phyloP scores from a whole-genome alignment of 1,140 invertebrate genomes.

The Venturia canescens region DNA sequence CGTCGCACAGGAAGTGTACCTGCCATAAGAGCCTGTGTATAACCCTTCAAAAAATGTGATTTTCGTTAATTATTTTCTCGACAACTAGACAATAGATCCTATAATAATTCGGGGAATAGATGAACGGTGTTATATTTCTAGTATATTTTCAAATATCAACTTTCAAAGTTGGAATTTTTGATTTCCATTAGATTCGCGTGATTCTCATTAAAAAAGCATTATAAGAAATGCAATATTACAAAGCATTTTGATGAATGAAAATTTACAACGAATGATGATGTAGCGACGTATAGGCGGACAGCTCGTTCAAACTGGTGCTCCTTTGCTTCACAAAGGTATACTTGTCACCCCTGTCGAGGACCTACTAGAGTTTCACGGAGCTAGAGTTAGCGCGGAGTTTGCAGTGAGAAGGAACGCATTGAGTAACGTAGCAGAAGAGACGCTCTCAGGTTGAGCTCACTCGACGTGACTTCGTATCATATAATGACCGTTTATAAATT shows the following conservation, averaged over 20 bases:
- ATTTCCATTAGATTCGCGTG: too few species aligned
- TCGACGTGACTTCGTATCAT: slow-evolving; percentile 8
- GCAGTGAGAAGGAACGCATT: neutral
- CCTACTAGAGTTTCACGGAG: neutral
- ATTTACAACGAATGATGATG: neutral
- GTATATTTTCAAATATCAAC: too few species aligned
- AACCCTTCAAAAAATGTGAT: too few species aligned
- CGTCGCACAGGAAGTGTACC: too few species aligned
- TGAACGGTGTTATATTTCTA: too few species aligned
- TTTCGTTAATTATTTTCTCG: too few species aligned
- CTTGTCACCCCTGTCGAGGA: slow-evolving; percentile 2
- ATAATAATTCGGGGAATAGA: too few species aligned
- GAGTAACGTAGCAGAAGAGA: neutral
- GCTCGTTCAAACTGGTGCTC: neutral
- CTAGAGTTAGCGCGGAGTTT: neutral
- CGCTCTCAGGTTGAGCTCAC: slow-evolving; percentile 8
- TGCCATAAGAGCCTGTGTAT: too few species aligned
- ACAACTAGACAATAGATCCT: too few species aligned
- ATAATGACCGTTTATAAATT: slow-evolving; percentile 41
- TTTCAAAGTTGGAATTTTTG: too few species aligned
- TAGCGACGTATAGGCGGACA: neutral
- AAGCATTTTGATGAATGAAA: neutral
- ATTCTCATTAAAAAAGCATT: too few species aligned
- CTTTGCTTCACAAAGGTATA: neutral
- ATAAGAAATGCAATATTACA: too few species aligned